Percentiles rank a stretch among this genome's conserved stretches.
phyloP scores from a whole-genome alignment of 2,113 vertebrate species.

The Halcyon malimbica region DNA sequence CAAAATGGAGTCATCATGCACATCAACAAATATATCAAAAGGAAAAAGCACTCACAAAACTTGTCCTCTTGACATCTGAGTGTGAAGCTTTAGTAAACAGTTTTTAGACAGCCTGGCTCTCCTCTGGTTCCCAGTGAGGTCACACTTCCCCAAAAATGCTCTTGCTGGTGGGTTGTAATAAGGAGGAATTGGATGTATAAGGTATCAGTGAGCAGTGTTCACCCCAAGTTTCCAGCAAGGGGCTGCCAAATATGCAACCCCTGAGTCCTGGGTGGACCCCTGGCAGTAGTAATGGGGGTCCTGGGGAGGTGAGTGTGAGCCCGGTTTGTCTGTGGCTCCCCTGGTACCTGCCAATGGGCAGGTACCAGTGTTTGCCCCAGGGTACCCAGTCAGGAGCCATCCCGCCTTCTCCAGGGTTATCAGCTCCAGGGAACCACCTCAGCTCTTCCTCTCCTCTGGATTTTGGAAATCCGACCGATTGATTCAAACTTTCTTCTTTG shows the following conservation, averaged over 20 bases:
- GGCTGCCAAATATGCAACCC: neutral
- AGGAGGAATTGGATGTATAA: neutral
- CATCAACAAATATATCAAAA: neutral
- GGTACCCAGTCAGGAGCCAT: neutral
- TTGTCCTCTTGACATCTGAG: conserved; percentile 42
- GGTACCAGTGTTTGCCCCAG: neutral
- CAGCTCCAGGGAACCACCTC: neutral
- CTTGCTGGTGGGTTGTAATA: neutral
- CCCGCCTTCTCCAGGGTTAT: neutral
- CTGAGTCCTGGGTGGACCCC: too few relatives aligned
- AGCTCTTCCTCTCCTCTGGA: neutral
- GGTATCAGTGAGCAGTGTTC: accelerated
- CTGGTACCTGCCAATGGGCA: neutral
- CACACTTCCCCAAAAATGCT: neutral
- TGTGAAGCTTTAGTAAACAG: conserved; percentile 18
- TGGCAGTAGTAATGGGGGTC: accelerated
- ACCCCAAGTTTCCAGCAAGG: neutral
- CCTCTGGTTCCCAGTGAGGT: neutral
- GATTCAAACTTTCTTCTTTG: neutral
- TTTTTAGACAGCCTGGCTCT: neutral
- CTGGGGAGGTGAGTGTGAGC: accelerated
- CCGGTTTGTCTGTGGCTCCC: neutral
- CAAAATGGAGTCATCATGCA: neutral
- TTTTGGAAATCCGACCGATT: neutral
- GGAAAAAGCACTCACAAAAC: neutral